Conservation (phyloP, 2,797 vertebrate genomes). For the Crocodylus rhombifer region DNA sequence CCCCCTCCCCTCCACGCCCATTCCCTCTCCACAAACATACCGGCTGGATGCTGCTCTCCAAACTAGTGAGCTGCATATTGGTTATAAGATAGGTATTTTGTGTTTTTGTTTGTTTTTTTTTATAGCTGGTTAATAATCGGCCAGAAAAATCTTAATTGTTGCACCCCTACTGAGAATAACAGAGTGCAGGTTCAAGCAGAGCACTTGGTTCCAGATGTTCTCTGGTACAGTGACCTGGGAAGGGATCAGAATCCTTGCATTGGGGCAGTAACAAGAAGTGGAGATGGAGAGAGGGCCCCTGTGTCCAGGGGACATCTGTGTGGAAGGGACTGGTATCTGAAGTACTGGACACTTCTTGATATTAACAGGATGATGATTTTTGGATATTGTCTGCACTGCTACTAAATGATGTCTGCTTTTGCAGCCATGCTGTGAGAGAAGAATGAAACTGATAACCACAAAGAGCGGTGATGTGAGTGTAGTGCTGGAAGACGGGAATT, state of each 20-base stretch:
- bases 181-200: background rate
- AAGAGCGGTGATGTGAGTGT: background rate
- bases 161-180: background rate
- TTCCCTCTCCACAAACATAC: no score
- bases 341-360: background rate
- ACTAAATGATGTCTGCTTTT: background rate
- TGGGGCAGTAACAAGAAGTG: background rate
- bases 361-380: background rate
- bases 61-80: no score
- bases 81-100: no score
- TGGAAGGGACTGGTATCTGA: background rate
- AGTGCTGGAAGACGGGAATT: background rate
- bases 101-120: no score
- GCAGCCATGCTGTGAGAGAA: background rate
- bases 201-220: background rate
- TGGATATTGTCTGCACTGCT: background rate
- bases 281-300: background rate
- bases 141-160: no score
- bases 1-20: no score
- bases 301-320: no score
- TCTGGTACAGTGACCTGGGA: fast-evolving
- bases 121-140: no score
- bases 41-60: no score
- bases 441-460: background rate
- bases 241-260: background rate